Evolutionary conservation across 2,113 vertebrate species (phyloP), one percentile per base, ranked within the genome.

Genomic region (Bothrops jararaca): DNA sequence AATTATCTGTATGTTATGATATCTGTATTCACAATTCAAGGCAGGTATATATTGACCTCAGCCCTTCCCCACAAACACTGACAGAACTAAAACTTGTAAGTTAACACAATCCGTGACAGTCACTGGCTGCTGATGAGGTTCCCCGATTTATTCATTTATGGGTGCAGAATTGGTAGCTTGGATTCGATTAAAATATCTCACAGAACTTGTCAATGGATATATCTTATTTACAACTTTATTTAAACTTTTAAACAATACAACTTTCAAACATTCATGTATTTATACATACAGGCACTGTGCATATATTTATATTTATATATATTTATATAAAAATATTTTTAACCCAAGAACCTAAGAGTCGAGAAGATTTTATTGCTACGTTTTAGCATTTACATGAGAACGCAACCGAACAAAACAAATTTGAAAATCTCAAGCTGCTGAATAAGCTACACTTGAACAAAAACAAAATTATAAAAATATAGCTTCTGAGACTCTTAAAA

Each of bases 351-450:
- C 95, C 95, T 93, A 95, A 96, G 96, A 97, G 96, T 97, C 97
- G 96, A 97, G 98, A 97, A 96, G 97, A 98, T 98, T 96, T 98
- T 98, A 98, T 98, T 98, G 98, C 97, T 98, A 98, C 97, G 97
- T 97, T 97, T 98, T 96, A 95, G 97, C 98, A 98, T 98, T 97
- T 98, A 98, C 97, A 98, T 95, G 97, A 93, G 97, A 69, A 69
- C 29, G 97, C 94, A 97, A 93, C 52, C 91, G 95, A 96, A 98
- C 96, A 97, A 96, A 97, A 89, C 69, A 53, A 26, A 93, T 60
- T 80, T 90, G n/a, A 86, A 96, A 98, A 97, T 97, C 97, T 95
- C 89, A 97, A 98, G 97, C 97, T 95, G 97, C 96, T 89, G 96
- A 96, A 97, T 98, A 97, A 98, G 98, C 97, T 94, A 95, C 97